Conservation (phyloP, 1,140 invertebrate species). For the Heliothis virescens region DNA sequence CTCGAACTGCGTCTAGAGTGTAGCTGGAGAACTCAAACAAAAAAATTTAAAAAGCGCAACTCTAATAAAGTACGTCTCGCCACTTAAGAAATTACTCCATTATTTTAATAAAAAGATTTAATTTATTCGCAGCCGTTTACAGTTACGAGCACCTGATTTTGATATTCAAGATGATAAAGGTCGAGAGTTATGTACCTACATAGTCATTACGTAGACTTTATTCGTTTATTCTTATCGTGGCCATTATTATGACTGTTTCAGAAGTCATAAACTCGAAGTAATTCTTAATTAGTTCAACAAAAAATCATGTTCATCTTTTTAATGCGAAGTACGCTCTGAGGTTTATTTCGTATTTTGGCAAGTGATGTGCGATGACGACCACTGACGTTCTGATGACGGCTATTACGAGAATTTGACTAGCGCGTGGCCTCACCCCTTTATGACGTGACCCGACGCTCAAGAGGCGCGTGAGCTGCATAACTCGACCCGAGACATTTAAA, state of each 20-base stretch:
- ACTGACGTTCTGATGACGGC: slow-evolving; percentile 67
- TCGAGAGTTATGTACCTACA: slow-evolving; percentile 15
- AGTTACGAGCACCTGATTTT: slow-evolving; percentile 21
- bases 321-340: not conserved
- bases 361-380: slow-evolving; percentile 36
- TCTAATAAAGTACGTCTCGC: not conserved
- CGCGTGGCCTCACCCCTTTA: slow-evolving; percentile 72
- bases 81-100: slow-evolving; percentile 22
- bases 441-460: slow-evolving; percentile 66
- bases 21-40: not conserved
- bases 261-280: not conserved
- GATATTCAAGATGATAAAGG: slow-evolving; percentile 33
- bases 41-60: not conserved
- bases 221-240: slow-evolving; percentile 15
- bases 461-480: slow-evolving; percentile 56
- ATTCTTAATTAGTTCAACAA: not conserved
- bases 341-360: not conserved
- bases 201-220: slow-evolving; percentile 4
- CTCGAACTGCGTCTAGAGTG: too few species aligned
- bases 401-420: slow-evolving; percentile 73
- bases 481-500: slow-evolving; percentile 34
- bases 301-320: not conserved
- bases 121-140: slow-evolving; percentile 22
- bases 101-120: slow-evolving; percentile 29
- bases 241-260: slow-evolving; percentile 1